phyloP scores from a whole-genome alignment of 2,888 invertebrate genomes.

The Oscheius sp. region DNA sequence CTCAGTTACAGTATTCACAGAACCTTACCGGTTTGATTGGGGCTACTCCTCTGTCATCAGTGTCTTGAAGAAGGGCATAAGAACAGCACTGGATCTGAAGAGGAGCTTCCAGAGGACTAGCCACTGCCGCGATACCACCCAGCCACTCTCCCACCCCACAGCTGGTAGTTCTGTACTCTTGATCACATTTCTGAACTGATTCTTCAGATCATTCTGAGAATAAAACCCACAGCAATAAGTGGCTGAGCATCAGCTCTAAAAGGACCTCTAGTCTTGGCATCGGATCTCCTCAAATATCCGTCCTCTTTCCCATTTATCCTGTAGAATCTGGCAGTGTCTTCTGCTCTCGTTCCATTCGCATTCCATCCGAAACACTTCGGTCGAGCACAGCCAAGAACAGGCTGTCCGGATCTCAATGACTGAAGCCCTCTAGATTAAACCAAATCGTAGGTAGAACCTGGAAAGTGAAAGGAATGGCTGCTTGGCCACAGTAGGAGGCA shows the following conservation, averaged over 20 bases:
- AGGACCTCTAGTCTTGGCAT: slow-evolving; percentile 44
- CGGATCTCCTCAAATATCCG: slow-evolving; percentile 55
- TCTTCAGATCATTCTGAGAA: neutral
- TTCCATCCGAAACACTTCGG: slow-evolving; percentile 62
- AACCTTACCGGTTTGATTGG: slow-evolving; percentile 28
- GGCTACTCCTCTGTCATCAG: slow-evolving; percentile 61
- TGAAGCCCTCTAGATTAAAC: slow-evolving; percentile 21
- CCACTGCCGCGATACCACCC: slow-evolving; percentile 59
- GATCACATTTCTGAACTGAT: slow-evolving; percentile 51
- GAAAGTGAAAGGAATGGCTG: slow-evolving; percentile 64
- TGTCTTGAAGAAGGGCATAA: slow-evolving; percentile 53
- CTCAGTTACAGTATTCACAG: neutral
- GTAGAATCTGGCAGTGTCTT: slow-evolving; percentile 61
- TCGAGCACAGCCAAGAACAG: slow-evolving; percentile 61
- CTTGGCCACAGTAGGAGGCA: slow-evolving; percentile 64
- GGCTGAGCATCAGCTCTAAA: slow-evolving; percentile 44
- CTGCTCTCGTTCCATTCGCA: slow-evolving; percentile 55
- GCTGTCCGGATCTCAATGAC: slow-evolving; percentile 59
- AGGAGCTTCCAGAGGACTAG: slow-evolving; percentile 42
- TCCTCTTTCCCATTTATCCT: slow-evolving; percentile 61
- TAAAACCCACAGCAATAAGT: slow-evolving; percentile 43
- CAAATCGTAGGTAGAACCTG: slow-evolving; percentile 46
- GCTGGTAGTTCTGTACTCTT: slow-evolving; percentile 45
- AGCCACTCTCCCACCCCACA: slow-evolving; percentile 62
- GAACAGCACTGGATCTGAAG: slow-evolving; percentile 54